Evolutionary conservation across 2,797 vertebrate species (phyloP), one percentile per base, ranked within the genome.

Genomic region (Parauchenoglanis ngamensis): DNA sequence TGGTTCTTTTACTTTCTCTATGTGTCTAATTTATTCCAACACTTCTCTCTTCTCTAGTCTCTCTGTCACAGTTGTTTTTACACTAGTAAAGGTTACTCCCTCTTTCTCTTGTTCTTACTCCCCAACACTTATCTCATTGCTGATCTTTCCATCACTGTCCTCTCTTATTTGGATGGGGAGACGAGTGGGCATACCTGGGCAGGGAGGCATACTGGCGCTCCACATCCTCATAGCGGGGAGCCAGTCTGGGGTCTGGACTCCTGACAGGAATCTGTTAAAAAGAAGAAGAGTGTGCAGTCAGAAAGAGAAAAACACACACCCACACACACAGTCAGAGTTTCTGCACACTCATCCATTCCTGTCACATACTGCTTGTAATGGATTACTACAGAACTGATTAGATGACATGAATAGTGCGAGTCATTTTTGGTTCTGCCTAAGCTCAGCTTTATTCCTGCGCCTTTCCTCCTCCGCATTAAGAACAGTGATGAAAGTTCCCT

Each of bases 131-230:
- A 28, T 44, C 21, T 63, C 40, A 76, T 73, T 79, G 61, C 61
- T 67, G 80, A 68, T 83, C 46, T 83, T 67, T 68, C 80, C 46
- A 83, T 65, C 61, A 52, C 25, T 52, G 49, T 79, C 31, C 25
- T 44, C 4, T 57, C 17, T 49, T 31, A 61, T 40, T 44, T 70
- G 54, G 44, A 75, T 84, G 76, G 75, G 57, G 3, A n/a, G 79
- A 83, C 67, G 68, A 78, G 15, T n/a, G 52, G 25, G 17, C 89
- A 84, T 96, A 97, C 97, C 97, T 97, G 92, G 96, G 96, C 91
- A 97, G 92, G 61, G 97, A 97, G 8, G 96, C 96, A 3, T 97
- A 97, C 89, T 97, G 97, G 57, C 96, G 94, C 91, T 97, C 96
- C 90, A 96, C 87, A 35, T 96, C 96, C 86, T 97, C 96, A 7